Percentiles rank a stretch among this genome's conserved stretches.
Evolutionary conservation across 2,888 invertebrate species (phyloP).

Genomic region (Nysson spinosus): DNA sequence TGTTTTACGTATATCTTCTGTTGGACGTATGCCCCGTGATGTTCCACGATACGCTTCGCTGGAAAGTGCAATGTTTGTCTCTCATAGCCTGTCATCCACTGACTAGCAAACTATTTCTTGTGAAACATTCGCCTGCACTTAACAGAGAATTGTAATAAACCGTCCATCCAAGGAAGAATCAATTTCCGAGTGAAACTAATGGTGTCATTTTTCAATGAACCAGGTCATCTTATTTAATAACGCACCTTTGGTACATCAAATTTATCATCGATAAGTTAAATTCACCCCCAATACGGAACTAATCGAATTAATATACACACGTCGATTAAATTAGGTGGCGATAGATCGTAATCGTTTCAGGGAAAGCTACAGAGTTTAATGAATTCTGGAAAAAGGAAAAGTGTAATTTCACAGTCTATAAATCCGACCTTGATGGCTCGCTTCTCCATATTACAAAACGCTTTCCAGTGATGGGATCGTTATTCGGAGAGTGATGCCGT

Average conservation of each 20-base stretch:
- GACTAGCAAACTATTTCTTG: neutral
- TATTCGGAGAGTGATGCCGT: slow-evolving; percentile 16
- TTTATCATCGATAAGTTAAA: no score
- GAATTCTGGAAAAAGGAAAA: slow-evolving; percentile 7
- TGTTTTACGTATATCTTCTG: slow-evolving; percentile 39
- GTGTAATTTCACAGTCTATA: slow-evolving; percentile 9
- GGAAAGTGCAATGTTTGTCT: slow-evolving; percentile 40
- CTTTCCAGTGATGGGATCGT: slow-evolving; percentile 19
- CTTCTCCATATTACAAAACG: neutral
- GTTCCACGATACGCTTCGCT: slow-evolving; percentile 34
- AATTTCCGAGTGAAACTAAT: neutral
- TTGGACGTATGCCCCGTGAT: slow-evolving; percentile 11
- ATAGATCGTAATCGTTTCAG: no score
- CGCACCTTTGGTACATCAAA: no score
- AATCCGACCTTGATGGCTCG: slow-evolving; percentile 6
- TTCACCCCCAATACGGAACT: no score
- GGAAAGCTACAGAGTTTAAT: no score
- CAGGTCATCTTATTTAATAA: no score
- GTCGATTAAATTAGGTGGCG: no score
- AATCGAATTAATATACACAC: no score
- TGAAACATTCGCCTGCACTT: no score
- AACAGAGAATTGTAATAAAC: no score
- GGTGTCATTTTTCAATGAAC: no score
- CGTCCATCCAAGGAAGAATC: neutral
- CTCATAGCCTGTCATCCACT: slow-evolving; percentile 21